phyloP scores from a whole-genome alignment of 2,113 vertebrate genomes.

The Pyxicephalus adspersus region DNA sequence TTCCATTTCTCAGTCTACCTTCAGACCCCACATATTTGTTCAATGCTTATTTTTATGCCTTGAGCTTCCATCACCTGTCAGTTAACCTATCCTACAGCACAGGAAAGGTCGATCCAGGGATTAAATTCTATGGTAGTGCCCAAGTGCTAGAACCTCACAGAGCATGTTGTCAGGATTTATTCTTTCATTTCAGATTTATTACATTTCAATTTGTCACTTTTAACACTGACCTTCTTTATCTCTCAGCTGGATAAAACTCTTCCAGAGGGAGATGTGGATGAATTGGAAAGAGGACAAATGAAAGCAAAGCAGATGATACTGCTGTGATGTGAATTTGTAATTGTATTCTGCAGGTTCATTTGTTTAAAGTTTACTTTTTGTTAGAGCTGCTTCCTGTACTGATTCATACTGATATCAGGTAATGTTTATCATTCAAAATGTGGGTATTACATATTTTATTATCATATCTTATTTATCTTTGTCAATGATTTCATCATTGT shows the following conservation, averaged over 20 bases:
- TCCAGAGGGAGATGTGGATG: neutral
- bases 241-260: neutral
- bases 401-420: too few relatives aligned
- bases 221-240: neutral
- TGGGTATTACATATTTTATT: too few relatives aligned
- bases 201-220: neutral
- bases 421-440: too few relatives aligned
- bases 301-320: neutral
- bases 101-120: neutral
- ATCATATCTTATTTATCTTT: too few relatives aligned
- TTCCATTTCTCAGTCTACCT: neutral
- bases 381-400: too few relatives aligned
- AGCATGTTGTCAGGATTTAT: neutral
- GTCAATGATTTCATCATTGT: too few relatives aligned
- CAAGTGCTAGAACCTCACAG: neutral
- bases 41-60: neutral
- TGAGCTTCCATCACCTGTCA: conserved; percentile 6
- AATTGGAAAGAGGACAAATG: neutral
- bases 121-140: neutral
- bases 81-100: conserved; percentile 7
- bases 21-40: neutral
- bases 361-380: too few relatives aligned
- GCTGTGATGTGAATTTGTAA: neutral
- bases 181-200: neutral
- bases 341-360: neutral